A percentile compares a stretch with the other conserved stretches of the same genome.
Conservation (phyloP, 2,797 vertebrate species). For the Myiothlypis coronata region DNA sequence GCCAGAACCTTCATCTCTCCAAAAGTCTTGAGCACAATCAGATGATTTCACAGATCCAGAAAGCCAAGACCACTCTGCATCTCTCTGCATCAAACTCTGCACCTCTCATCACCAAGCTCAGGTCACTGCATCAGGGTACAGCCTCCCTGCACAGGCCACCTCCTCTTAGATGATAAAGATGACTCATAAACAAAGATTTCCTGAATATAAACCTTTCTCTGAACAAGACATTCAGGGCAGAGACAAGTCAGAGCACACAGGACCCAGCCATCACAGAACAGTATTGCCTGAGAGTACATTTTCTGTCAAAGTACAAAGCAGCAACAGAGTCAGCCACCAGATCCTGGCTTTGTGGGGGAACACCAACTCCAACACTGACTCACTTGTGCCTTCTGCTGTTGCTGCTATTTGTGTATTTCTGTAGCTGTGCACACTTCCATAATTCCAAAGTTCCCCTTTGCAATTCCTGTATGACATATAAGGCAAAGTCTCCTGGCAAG, state of each 20-base stretch:
- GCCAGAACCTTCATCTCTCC: background rate
- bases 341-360: background rate
- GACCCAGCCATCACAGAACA: background rate
- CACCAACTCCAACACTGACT: fast-evolving
- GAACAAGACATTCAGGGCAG: background rate
- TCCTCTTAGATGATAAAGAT: background rate
- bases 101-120: background rate
- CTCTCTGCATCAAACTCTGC: background rate
- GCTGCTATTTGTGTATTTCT: background rate
- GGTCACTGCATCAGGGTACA: background rate
- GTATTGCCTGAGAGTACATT: background rate
- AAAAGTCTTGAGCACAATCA: background rate
- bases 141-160: background rate
- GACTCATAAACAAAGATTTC: background rate
- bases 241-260: background rate
- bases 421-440: background rate
- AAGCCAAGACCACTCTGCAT: background rate
- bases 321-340: background rate
- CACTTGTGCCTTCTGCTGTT: background rate
- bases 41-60: background rate
- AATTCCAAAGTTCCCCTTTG: background rate
- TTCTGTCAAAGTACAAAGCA: background rate
- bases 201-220: background rate
- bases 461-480: background rate
- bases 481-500: background rate